Conservation (phyloP, 2,797 vertebrate species). For the Tenualosa thibaudeaui region DNA sequence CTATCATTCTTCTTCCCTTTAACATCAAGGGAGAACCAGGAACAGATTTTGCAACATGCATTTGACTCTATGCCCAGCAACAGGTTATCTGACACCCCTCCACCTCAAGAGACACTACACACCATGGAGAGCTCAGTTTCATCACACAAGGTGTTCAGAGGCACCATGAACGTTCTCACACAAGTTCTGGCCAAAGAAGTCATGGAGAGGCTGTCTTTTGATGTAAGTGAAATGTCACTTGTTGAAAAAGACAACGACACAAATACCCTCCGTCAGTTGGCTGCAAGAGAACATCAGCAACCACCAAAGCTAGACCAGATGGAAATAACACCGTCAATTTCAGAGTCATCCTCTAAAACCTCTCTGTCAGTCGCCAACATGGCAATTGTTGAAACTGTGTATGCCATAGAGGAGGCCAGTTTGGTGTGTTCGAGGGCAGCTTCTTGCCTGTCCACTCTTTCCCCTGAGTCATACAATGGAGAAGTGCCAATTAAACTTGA, state of each 20-base stretch:
- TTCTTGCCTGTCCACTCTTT: background rate
- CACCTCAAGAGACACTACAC: background rate
- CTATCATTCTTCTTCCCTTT: conserved; percentile 10
- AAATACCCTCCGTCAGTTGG: background rate
- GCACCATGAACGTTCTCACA: background rate
- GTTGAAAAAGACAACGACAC: background rate
- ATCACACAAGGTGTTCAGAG: background rate
- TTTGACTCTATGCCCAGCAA: background rate
- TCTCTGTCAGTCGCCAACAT: background rate
- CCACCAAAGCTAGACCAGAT: background rate
- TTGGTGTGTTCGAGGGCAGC: background rate
- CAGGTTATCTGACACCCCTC: background rate
- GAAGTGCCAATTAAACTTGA: background rate
- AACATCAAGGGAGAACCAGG: background rate
- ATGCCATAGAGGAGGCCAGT: background rate
- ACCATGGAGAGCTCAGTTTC: background rate
- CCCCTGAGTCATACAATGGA: background rate
- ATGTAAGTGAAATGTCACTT: background rate
- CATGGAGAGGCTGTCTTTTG: background rate
- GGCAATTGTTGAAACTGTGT: background rate
- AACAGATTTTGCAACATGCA: background rate
- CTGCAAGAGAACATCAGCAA: background rate
- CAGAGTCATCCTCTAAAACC: background rate
- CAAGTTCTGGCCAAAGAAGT: conserved; percentile 17
- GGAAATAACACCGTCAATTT: background rate